Conservation (phyloP, 2,888 invertebrate species). For the Camptogramma bilineatum region DNA sequence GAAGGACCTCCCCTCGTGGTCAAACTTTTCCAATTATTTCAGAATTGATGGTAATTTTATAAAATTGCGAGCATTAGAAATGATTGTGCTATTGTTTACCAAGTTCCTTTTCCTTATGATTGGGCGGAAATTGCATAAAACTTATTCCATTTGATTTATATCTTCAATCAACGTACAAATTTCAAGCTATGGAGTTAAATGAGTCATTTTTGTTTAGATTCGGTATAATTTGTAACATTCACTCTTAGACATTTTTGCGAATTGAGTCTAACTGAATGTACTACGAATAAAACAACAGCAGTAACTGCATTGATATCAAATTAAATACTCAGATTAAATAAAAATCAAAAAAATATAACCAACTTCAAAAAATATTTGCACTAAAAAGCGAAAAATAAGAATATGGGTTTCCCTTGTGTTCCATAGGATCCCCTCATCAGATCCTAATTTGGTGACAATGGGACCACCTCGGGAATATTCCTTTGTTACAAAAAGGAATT, state of each 20-base stretch:
- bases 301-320: conserved; percentile 30
- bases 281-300: neutral
- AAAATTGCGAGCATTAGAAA: conserved; percentile 58
- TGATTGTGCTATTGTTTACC: conserved; percentile 52
- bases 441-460: no score
- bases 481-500: no score
- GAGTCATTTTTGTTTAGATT: neutral
- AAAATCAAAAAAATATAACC: no score
- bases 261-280: neutral
- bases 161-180: conserved; percentile 13
- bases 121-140: conserved; percentile 26
- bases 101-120: conserved; percentile 43
- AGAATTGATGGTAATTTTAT: conserved; percentile 65
- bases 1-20: conserved; percentile 55
- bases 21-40: conserved; percentile 72
- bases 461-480: no score
- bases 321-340: conserved; percentile 63
- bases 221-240: neutral
- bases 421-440: no score
- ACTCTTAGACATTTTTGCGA: neutral
- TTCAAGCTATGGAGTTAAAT: neutral
- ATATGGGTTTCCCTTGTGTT: no score
- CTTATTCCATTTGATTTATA: conserved; percentile 23
- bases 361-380: no score
- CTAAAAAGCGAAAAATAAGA: no score